Base-by-base conservation (phyloP, 2,113 vertebrate species). In the Hippolais icterina region DNA sequence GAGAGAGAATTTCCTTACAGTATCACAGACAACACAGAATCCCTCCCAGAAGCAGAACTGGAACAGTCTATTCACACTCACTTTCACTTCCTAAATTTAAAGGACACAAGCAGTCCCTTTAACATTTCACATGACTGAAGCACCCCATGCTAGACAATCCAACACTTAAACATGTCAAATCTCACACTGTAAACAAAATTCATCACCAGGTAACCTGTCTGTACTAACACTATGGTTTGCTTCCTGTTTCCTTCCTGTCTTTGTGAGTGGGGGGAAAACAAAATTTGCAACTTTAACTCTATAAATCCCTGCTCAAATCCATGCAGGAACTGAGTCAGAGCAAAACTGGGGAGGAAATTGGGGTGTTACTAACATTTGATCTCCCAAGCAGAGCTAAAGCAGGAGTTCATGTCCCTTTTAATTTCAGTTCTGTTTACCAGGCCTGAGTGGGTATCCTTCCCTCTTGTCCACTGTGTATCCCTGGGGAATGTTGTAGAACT, bases 401-500 rank as follows among this genome's bases (percentile, higher is more conserved):
- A 75, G 41, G 12, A 81, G 18, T 41, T 14, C 8, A 31, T 2
- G 5, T 11, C 64, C 16, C 39, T 65, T 59, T 54, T 22, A 24
- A 52, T 49, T 56, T 47, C 33, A 69, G 28, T 24, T 47, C 49
- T 80, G 60, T 93, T 97, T 87, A 99, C 99, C 99, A 64, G 99
- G 99, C 63, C 99, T 98, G 47, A 99, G 98, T 0, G 99, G 99
- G 95, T 99, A 99, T 15, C 99, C 99, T 93, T 99, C 99, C 60
- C 99, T 98, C 97, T 99, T 99, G 93, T 99, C 99, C 96, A 99
- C 99, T 0, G 99, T 99, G 90, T 98, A 99, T 39, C 99, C 99
- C 97, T 99, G 99, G 63, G 99, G 99, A 97, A 99, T 99, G 97
- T 99, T 99, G 98, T 99, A 99, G 90, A 99, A 99, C 97, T 99